phyloP scores from a whole-genome alignment of 2,888 invertebrate species.

The Arenicola marina region DNA sequence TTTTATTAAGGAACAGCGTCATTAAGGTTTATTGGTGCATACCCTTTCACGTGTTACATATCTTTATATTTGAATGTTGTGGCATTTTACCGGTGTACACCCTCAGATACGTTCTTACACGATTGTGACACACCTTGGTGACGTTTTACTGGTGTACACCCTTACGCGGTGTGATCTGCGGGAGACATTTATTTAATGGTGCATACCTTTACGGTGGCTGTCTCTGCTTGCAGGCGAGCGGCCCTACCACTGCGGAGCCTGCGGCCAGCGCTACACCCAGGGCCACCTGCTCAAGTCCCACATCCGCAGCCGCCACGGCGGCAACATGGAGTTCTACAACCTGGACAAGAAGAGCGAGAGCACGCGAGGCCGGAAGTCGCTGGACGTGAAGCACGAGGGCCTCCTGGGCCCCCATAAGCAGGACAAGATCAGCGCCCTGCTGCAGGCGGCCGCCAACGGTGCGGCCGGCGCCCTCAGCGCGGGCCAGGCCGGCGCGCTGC shows the following conservation, averaged over 20 bases:
- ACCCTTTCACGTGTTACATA: too few relatives aligned
- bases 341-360: slow-evolving; percentile 51
- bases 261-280: slow-evolving; percentile 61
- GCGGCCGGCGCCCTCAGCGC: neutral
- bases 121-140: too few relatives aligned
- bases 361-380: slow-evolving; percentile 33
- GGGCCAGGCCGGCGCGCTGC: neutral
- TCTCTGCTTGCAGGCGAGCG: slow-evolving; percentile 48
- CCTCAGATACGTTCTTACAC: too few relatives aligned
- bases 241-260: slow-evolving; percentile 60
- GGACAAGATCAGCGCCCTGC: slow-evolving; percentile 32
- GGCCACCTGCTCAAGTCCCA: slow-evolving; percentile 60
- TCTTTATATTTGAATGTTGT: too few relatives aligned
- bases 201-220: too few relatives aligned
- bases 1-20: too few relatives aligned
- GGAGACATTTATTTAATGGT: too few relatives aligned
- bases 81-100: too few relatives aligned
- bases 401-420: slow-evolving; percentile 16
- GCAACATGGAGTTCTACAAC: slow-evolving; percentile 60
- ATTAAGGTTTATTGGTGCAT: too few relatives aligned
- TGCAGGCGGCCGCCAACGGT: slow-evolving; percentile 17
- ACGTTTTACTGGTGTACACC: too few relatives aligned
- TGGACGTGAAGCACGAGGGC: slow-evolving; percentile 26
- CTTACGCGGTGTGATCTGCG: too few relatives aligned
- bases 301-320: slow-evolving; percentile 60